Evolutionary conservation across 2,113 vertebrate genomes (phyloP), one percentile per base, ranked within the genome.

Genomic region (Notiomystis cincta): DNA sequence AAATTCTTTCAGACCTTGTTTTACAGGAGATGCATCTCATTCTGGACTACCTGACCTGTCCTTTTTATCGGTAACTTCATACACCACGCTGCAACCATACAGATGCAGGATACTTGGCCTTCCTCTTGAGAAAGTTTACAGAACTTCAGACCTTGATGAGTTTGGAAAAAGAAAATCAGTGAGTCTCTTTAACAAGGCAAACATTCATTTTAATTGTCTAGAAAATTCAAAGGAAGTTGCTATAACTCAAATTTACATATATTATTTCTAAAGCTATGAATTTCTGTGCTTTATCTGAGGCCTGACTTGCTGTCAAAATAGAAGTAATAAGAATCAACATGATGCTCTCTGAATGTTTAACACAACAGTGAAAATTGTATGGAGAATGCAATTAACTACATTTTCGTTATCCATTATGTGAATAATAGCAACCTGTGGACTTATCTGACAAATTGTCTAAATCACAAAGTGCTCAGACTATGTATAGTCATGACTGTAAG

Each of bases 41-140:
- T 89, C 65, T 6, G 2, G 61, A 72, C 67, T 16, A 76, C 22
- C 13, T 65, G 35, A 31, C 16, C 2, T 47, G 12, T 71, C 47
- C 6, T 47, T 83, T 82, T 48, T 64, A 65, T 18, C 10, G 40
- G 33, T 27, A 72, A 30, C 15, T 3, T 79, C 20, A 28, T 50
- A 44, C 0, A 0, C 17, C 1, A 11, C 5, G 5, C 8, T 2
- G 2, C 9, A 76, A 6, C 5, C 2, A 0, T 25, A 65, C 48
- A 35, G 5, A 33, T n/a, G 8, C 17, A 58, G 47, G 8, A 38
- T 45, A n/a, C 8, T 67, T 56, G n/a, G 38, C 16, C 35, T 58
- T 70, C 54, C 16, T 42, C 42, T 45, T 80, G 27, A 54, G 17
- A 45, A 84, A 78, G 10, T 57, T 69, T 70, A 37, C 9, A 62